These are phyloP conservation scores for Miltochrista miniata DNA, from an alignment of 2,888 invertebrate species.

Conservation along the genomic window DNA sequence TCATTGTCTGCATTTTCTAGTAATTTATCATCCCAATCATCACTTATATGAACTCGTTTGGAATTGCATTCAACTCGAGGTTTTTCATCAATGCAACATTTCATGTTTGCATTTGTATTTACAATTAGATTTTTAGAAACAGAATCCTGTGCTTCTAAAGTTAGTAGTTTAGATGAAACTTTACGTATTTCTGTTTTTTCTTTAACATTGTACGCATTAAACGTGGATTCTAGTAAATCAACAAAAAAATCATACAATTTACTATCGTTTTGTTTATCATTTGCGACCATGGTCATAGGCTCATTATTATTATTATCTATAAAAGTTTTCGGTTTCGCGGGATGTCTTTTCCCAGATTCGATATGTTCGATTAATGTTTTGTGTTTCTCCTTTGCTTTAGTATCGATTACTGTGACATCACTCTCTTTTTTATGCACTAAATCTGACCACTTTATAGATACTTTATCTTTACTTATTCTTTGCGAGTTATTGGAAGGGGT, in stretches of 20 bases:
- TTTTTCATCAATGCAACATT: neutral
- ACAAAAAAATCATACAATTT: conserved; percentile 62
- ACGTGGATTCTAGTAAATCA: conserved; percentile 58
- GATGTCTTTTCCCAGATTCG: conserved; percentile 4
- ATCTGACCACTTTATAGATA: conserved; percentile 11
- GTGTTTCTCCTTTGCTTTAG: neutral
- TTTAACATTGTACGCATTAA: conserved; percentile 51
- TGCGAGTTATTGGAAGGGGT: conserved; percentile 53
- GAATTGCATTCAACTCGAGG: neutral
- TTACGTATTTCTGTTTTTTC: conserved; percentile 13
- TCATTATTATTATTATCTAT: conserved; percentile 40
- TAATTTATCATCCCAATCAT: neutral
- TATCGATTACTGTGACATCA: neutral
- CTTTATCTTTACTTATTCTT: conserved; percentile 11
- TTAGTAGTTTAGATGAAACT: conserved; percentile 34
- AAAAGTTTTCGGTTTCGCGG: neutral
- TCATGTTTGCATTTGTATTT: neutral
- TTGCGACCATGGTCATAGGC: conserved; percentile 31
- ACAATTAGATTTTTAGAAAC: conserved; percentile 44
- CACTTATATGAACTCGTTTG: neutral
- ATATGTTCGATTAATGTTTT: neutral
- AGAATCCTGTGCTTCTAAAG: conserved; percentile 50
- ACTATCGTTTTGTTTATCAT: conserved; percentile 33
- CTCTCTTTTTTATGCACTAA: neutral
- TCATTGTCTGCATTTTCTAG: neutral